Conservation (phyloP, 2,888 invertebrate genomes). For the Junonia oenone region DNA sequence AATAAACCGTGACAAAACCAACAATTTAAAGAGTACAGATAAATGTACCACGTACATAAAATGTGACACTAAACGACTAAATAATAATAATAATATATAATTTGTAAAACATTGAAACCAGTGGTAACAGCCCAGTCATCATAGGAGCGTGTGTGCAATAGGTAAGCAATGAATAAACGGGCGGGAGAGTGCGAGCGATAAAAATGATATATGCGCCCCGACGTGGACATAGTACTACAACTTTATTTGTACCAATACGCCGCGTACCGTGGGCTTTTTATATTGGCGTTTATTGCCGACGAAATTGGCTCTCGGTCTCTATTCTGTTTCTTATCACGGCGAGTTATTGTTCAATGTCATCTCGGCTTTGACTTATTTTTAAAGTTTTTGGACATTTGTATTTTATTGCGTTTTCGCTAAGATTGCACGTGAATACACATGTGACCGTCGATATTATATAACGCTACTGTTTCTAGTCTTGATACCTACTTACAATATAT, state of each 20-base stretch:
- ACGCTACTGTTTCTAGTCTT: background rate
- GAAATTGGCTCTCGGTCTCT: conserved; percentile 34
- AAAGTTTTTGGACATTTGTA: conserved; percentile 19
- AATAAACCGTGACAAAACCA: background rate
- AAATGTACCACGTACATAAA: background rate
- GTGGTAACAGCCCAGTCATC: conserved; percentile 42
- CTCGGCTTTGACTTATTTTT: conserved; percentile 27
- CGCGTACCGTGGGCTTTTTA: conserved; percentile 37
- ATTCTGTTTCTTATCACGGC: conserved; percentile 31
- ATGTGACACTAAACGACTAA: background rate
- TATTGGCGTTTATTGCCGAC: conserved; percentile 35
- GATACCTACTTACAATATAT: no score
- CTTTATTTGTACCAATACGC: conserved; percentile 66
- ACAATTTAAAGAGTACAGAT: no score
- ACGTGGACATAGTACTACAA: conserved; percentile 59
- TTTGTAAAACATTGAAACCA: conserved; percentile 24
- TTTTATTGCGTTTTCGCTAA: conserved; percentile 11
- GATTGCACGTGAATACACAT: background rate
- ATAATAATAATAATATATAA: background rate
- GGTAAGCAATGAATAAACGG: conserved; percentile 77
- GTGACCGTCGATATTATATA: background rate
- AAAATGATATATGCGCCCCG: conserved; percentile 74
- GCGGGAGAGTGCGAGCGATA: conserved; percentile 71
- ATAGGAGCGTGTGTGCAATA: conserved; percentile 66
- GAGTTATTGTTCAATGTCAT: conserved; percentile 26